Base-by-base conservation (phyloP, 2,797 vertebrate species). In the Acomys russatus region DNA sequence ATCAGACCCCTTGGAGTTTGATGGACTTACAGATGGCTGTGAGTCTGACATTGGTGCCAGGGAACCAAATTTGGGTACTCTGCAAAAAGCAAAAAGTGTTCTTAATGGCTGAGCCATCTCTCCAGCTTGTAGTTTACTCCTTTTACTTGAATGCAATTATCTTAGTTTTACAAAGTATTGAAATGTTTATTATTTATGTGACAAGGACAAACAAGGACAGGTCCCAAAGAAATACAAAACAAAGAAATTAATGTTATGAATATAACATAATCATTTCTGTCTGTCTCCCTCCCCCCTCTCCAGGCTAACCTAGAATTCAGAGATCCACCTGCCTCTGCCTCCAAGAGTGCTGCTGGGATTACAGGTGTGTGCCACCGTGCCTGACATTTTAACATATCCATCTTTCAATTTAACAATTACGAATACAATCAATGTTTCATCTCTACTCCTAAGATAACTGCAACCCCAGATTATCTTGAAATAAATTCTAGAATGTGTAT, bases 181-280 rank as follows among this genome's bases (percentile, higher is more conserved):
- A 95, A 90, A 70, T 92, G 70, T n/a, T 94, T 90, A 79, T 71
- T 92, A 93, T 79, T 90, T 49, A 90, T 18, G 38, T 91, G 78
- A 87, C 30, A 87, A 95, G 9, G 76, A 91, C 49, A 25, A 84
- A 95, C 18, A 90, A 80, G 38, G 23, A 74, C 20, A 90, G 63
- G 73, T 88, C 35, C 51, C 64, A 94, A 54, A 88, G 82, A 90
- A 91, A 94, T 51, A 74, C 2, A 92, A 61, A 95, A 84, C 64
- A 90, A 3, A 93, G 61, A 88, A 84, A 63, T n/a, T 38, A 90
- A 63, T 63, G 66, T 56, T 76, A 90, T n/a, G 20, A 92, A 83
- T 35, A 54, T 20, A 44, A 44, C 44, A 44, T 44, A 44, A 44
- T 4, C 44, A 44, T 44, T 44, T 44, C 44, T 44, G 44, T 44